Evolutionary conservation across 1,140 invertebrate species (phyloP).

Genomic region (Drosophila nigromelanica): DNA sequence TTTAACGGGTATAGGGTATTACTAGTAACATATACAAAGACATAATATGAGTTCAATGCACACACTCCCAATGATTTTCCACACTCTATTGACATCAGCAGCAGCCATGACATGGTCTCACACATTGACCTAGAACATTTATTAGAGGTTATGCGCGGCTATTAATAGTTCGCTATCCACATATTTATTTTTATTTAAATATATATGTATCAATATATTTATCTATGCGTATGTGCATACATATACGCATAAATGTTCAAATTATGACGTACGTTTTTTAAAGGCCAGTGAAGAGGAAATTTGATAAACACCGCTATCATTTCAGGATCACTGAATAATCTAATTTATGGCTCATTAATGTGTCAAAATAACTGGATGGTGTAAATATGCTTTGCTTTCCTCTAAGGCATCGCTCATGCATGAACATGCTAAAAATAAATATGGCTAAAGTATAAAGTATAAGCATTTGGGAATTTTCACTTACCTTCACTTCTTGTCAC

Average conservation of each 20-base stretch:
- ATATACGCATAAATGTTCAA: conserved; percentile 13
- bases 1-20: too few species aligned
- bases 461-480: too few species aligned
- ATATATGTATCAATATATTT: conserved; percentile 22
- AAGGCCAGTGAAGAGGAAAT: conserved; percentile 33
- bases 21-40: background rate
- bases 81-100: conserved; percentile 60
- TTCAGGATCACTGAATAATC: conserved; percentile 7
- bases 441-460: too few species aligned
- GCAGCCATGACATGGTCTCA: conserved; percentile 59
- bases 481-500: too few species aligned
- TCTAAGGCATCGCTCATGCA: too few species aligned
- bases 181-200: conserved; percentile 25
- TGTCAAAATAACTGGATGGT: conserved; percentile 4
- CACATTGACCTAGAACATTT: conserved; percentile 74
- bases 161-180: conserved; percentile 52
- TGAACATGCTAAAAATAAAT: too few species aligned
- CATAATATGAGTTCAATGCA: background rate
- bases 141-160: conserved; percentile 67
- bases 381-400: too few species aligned
- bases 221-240: conserved; percentile 8
- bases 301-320: conserved; percentile 35
- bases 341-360: conserved; percentile 34
- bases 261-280: conserved; percentile 40
- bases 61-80: conserved; percentile 6